phyloP scores from a whole-genome alignment of 2,888 invertebrate genomes.

The Bhutanitis thaidina region DNA sequence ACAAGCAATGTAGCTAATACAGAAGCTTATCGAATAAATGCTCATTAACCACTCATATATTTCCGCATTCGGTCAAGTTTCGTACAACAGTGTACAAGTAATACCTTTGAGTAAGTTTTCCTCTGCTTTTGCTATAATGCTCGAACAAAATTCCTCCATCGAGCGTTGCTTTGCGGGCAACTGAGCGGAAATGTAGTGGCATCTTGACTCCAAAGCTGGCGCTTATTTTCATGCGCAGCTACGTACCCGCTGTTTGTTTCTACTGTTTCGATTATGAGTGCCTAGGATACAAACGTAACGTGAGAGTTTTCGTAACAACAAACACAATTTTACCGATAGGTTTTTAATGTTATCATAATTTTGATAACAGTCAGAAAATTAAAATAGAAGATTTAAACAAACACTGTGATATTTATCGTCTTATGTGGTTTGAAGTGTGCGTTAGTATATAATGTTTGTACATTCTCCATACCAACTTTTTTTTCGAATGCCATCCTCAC shows the following conservation, averaged over 20 bases:
- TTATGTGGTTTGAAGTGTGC: no score
- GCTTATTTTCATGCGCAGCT: conserved; percentile 50
- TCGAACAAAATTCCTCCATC: conserved; percentile 48
- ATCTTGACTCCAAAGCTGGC: conserved; percentile 53
- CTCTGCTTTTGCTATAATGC: conserved; percentile 21
- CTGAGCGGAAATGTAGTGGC: conserved; percentile 50
- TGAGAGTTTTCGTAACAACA: conserved; percentile 1
- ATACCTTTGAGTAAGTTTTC: conserved; percentile 20
- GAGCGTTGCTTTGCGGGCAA: conserved; percentile 53
- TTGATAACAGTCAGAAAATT: no score
- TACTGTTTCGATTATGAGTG: conserved; percentile 37
- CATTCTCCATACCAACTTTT: no score
- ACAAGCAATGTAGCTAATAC: no score
- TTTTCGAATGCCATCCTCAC: no score
- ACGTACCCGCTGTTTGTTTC: conserved; percentile 39
- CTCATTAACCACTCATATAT: conserved; percentile 15
- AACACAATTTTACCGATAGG: background rate
- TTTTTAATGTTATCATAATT: no score
- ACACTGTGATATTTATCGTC: no score
- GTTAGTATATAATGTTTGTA: no score
- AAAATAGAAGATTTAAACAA: no score
- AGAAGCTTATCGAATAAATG: conserved; percentile 6
- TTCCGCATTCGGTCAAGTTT: conserved; percentile 20
- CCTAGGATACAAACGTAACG: conserved; percentile 21
- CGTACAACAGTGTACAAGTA: conserved; percentile 23